phyloP scores from a whole-genome alignment of 2,113 vertebrate genomes.

The Cnemophilus loriae region DNA sequence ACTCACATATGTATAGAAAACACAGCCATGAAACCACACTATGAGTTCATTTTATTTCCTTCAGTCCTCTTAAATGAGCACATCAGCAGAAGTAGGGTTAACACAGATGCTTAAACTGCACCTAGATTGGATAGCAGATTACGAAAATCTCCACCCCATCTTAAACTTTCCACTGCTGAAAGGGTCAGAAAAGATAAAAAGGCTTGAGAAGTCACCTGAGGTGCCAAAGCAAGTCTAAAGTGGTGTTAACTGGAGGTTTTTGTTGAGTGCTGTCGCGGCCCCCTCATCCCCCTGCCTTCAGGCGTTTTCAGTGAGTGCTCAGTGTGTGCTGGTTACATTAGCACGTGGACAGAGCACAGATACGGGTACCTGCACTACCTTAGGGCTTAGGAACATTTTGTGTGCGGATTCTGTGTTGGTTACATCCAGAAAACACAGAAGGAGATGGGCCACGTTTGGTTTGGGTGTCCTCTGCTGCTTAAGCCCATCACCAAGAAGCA shows the following conservation, averaged over 20 bases:
- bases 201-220: not conserved
- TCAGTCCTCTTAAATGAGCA: not conserved
- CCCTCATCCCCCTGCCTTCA: accelerated
- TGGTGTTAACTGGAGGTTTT: not conserved
- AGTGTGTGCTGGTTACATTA: not conserved
- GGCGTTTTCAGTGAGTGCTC: not conserved
- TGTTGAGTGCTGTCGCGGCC: not conserved
- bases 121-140: not conserved
- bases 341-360: accelerated
- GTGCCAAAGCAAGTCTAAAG: not conserved
- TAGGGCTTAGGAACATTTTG: not conserved
- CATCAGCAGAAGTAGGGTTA: not conserved
- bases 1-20: not conserved
- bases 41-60: not conserved
- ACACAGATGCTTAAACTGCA: not conserved
- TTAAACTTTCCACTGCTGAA: not conserved
- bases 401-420: not conserved
- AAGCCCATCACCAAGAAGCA: accelerated
- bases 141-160: not conserved
- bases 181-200: not conserved
- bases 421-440: accelerated
- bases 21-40: accelerated
- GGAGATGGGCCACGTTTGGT: accelerated
- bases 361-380: accelerated
- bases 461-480: not conserved